A percentile compares a stretch with the other conserved stretches of the same genome.
Evolutionary conservation across 2,797 vertebrate species (phyloP).

Genomic region (Pseudotriccus pelzelni): DNA sequence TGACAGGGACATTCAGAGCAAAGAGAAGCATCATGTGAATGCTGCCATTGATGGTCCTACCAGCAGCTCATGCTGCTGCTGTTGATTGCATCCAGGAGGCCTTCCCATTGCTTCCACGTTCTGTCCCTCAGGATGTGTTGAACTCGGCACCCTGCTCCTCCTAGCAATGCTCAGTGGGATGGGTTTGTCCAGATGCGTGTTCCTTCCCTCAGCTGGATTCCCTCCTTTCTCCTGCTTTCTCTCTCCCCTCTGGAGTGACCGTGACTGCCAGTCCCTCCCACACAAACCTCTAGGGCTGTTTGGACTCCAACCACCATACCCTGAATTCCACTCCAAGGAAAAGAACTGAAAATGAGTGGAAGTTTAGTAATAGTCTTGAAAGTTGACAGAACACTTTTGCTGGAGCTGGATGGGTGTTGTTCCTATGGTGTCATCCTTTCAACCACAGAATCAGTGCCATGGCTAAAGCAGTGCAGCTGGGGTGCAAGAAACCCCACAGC

Average conservation of each 20-base stretch:
- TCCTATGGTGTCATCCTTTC: slow-evolving; percentile 11
- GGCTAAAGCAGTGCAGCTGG: neutral
- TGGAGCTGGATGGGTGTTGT: neutral
- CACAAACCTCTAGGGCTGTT: neutral
- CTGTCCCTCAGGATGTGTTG: neutral
- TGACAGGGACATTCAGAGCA: neutral
- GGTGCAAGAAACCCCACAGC: neutral
- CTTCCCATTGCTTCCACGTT: neutral
- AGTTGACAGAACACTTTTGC: slow-evolving; percentile 12
- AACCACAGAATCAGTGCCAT: neutral
- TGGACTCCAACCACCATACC: neutral
- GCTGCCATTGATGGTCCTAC: neutral
- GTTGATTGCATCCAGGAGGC: neutral
- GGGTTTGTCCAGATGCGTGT: neutral
- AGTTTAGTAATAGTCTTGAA: slow-evolving; percentile 6
- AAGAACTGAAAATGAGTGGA: neutral
- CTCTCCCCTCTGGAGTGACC: neutral
- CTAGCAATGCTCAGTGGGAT: neutral
- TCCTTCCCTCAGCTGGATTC: neutral
- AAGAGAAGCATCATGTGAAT: neutral
- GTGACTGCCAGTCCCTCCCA: neutral
- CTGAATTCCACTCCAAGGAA: slow-evolving; percentile 13
- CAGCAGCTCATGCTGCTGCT: neutral
- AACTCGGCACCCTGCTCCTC: neutral
- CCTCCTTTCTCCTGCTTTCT: neutral